These are phyloP conservation scores for Conchocele bisecta DNA, from an alignment of 2,888 invertebrate species.

Conservation along the genomic window DNA sequence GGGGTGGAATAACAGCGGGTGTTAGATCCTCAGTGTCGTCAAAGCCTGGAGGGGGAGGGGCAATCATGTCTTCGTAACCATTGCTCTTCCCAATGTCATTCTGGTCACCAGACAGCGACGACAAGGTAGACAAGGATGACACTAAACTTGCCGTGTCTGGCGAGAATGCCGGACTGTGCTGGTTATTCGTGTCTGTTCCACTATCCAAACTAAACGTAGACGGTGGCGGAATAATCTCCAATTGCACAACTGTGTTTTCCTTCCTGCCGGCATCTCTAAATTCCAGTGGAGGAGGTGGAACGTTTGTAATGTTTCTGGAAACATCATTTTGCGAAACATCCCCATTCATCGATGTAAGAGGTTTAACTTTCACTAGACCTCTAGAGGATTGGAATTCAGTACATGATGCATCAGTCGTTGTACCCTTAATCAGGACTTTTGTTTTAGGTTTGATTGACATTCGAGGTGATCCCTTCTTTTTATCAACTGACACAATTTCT, in stretches of 20 bases:
- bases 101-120: conserved; percentile 77
- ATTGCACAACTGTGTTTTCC: conserved; percentile 57
- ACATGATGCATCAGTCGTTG: conserved; percentile 65
- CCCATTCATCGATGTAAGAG: conserved; percentile 40
- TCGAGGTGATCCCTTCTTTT: conserved; percentile 29
- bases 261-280: conserved; percentile 61
- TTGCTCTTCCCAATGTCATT: conserved; percentile 63
- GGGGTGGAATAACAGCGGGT: conserved; percentile 62
- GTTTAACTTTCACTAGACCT: conserved; percentile 38
- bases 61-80: conserved; percentile 68
- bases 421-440: conserved; percentile 57
- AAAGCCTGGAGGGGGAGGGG: conserved; percentile 72
- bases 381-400: conserved; percentile 40
- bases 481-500: conserved; percentile 34
- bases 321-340: conserved; percentile 23
- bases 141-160: conserved; percentile 76
- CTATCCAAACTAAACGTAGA: conserved; percentile 60
- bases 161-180: conserved; percentile 61
- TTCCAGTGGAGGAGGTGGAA: conserved; percentile 66
- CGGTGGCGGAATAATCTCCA: conserved; percentile 77
- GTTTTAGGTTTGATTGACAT: conserved; percentile 46
- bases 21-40: conserved; percentile 50
- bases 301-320: conserved; percentile 19
- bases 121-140: conserved; percentile 77
- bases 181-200: conserved; percentile 25